These are phyloP conservation scores for Mactromeris polynyma DNA, from an alignment of 2,888 invertebrate genomes.

Conservation along the genomic window DNA sequence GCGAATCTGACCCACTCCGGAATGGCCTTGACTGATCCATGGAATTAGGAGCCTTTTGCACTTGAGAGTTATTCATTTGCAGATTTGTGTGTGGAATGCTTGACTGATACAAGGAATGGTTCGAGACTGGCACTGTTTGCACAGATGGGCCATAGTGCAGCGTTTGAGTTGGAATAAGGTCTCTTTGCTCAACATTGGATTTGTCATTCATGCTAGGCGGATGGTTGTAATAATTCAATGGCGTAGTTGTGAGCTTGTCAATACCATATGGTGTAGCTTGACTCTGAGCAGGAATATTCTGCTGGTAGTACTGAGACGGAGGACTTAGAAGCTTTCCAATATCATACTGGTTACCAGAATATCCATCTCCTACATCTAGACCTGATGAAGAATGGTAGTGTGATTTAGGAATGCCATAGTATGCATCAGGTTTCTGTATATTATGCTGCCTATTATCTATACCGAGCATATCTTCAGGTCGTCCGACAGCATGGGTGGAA, in stretches of 20 bases:
- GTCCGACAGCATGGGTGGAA: slow-evolving; percentile 11
- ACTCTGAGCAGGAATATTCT: background rate
- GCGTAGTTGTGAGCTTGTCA: slow-evolving; percentile 31
- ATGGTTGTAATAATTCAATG: slow-evolving; percentile 41
- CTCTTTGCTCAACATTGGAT: slow-evolving; percentile 24
- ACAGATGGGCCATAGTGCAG: slow-evolving; percentile 58
- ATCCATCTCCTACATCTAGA: slow-evolving; percentile 34
- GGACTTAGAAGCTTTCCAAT: slow-evolving; percentile 45
- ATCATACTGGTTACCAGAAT: slow-evolving; percentile 43
- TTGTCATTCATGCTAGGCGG: slow-evolving; percentile 24
- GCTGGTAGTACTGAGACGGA: slow-evolving; percentile 42
- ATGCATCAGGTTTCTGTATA: slow-evolving; percentile 50
- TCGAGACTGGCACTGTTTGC: slow-evolving; percentile 3
- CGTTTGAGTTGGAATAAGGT: slow-evolving; percentile 40
- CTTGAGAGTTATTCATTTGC: slow-evolving; percentile 15
- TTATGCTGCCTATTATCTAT: slow-evolving; percentile 36
- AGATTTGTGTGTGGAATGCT: slow-evolving; percentile 42
- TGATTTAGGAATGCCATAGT: slow-evolving; percentile 53
- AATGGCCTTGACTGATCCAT: slow-evolving; percentile 30
- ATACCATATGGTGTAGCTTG: slow-evolving; percentile 25
- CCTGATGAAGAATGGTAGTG: slow-evolving; percentile 39
- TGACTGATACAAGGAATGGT: slow-evolving; percentile 55
- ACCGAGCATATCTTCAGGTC: slow-evolving; percentile 35
- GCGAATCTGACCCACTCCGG: slow-evolving; percentile 40
- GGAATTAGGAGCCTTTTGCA: background rate